Conservation (phyloP, 2,113 vertebrate species). For the Galemys pyrenaicus region DNA sequence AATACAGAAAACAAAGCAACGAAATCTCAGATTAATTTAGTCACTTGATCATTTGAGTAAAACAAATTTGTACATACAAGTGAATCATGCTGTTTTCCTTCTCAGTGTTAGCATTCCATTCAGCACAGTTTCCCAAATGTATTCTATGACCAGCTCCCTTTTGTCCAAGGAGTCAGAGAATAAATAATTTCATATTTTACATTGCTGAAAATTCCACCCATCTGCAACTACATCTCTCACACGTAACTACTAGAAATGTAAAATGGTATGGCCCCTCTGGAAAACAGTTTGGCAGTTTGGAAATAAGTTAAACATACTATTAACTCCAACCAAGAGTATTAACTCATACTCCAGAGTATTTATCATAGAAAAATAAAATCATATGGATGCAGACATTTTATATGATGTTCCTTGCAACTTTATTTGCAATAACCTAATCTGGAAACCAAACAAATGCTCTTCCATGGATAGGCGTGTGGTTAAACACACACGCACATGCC, state of each 20-base stretch:
- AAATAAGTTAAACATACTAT: conserved; percentile 17
- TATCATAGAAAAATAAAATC: neutral
- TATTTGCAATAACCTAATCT: neutral
- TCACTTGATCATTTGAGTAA: neutral
- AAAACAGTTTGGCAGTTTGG: neutral
- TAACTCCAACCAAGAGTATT: neutral
- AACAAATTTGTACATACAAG: conserved; percentile 25
- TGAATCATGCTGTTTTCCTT: neutral
- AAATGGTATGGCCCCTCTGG: neutral
- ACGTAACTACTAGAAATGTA: neutral
- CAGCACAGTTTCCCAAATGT: neutral
- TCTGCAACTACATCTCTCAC: neutral
- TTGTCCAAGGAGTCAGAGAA: neutral
- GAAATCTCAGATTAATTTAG: neutral
- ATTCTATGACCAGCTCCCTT: neutral
- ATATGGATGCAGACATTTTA: neutral
- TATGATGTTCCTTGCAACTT: neutral
- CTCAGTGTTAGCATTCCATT: neutral
- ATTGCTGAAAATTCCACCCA: conserved; percentile 23
- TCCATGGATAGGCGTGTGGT: neutral
- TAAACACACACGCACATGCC: neutral
- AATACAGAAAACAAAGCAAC: conserved; percentile 28
- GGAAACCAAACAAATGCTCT: neutral
- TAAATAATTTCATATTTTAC: neutral
- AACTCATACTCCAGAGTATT: neutral